Base-by-base conservation (phyloP, 2,888 invertebrate genomes). In the Slavum lentiscoides region DNA sequence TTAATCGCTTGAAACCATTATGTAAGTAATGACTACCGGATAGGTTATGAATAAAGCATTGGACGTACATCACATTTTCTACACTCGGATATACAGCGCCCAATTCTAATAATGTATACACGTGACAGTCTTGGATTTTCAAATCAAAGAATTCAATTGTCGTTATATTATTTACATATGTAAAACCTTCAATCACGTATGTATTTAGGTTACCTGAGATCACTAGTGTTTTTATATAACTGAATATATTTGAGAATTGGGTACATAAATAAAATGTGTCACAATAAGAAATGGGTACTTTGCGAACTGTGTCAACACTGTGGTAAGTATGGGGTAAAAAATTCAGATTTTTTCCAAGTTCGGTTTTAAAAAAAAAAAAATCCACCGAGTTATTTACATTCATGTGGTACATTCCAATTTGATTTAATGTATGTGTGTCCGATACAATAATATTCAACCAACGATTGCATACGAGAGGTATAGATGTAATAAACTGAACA, bases 401-500 rank as follows among this genome's bases (percentile, higher is more conserved):
- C 13, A 6, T n/a, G 30, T 74, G 64, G n/a, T 74, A 30, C 53
- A 74, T 62, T 15, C 62, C 64, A 8, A 74, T 23, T 13, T 62
- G 74, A 19, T 74, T 53, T 74, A 74, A 53, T 11, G 74, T 74
- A 19, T 53, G 39, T 1, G 74, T 19, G 17, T 74, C 74, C 2
- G 64, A 74, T 11, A 23, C 19, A 17, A 74, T 53, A 30, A 74
- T 23, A 11, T 53, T 23, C 4, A 30, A 43, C 74, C 74, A 74
- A n/a, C n/a, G 53, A 9, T 53, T 30, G 30, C 74, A 74, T 7
- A 74, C 74, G 1, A 74, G 9, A 0, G 74, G 64, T 30, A 74
- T 3, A 11, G 13, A 30, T 11, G 13, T 7, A 7, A 74, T 53
- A 30, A 74, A 74, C 8, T 74, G 62, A 0, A 15, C 11, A 13